Percentiles rank a stretch among this genome's conserved stretches.
These are phyloP conservation scores for Phania funesta DNA, from an alignment of 2,888 invertebrate genomes.

Conservation along the genomic window DNA sequence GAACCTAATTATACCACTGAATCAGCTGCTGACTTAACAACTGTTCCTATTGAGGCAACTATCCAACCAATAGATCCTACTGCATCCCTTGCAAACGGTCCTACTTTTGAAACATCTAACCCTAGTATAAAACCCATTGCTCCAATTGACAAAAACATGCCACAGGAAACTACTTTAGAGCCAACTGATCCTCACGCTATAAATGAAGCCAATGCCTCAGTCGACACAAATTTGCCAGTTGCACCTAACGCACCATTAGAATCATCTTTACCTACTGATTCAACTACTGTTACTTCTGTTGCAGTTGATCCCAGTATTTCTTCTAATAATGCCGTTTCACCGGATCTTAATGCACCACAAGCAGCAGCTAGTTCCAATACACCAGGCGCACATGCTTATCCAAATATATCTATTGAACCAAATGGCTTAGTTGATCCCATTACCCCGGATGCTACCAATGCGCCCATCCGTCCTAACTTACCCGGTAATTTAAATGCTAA, in stretches of 20 bases:
- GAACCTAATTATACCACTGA: not conserved
- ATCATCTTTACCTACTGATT: too few relatives aligned
- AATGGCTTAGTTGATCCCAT: constrained; percentile 43
- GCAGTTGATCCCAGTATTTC: too few relatives aligned
- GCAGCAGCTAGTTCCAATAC: constrained; percentile 4
- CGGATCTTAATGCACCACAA: too few relatives aligned
- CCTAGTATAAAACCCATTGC: not conserved
- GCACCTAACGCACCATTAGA: not conserved
- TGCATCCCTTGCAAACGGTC: too few relatives aligned
- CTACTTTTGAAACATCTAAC: not conserved
- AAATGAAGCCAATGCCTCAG: not conserved
- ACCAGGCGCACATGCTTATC: constrained; percentile 38
- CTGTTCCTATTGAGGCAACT: constrained; percentile 20
- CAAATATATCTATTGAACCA: constrained; percentile 34
- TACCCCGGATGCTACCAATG: constrained; percentile 23
- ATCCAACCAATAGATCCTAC: too few relatives aligned
- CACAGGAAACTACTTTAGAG: not conserved
- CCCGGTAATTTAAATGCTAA: constrained; percentile 28
- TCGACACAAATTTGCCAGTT: not conserved
- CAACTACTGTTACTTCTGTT: too few relatives aligned
- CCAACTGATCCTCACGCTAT: not conserved
- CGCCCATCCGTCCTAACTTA: constrained; percentile 5
- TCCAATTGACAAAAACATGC: too few relatives aligned
- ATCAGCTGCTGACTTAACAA: not conserved
- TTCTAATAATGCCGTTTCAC: too few relatives aligned